phyloP scores from a whole-genome alignment of 2,888 invertebrate genomes.

The Ochlodes sylvanus region DNA sequence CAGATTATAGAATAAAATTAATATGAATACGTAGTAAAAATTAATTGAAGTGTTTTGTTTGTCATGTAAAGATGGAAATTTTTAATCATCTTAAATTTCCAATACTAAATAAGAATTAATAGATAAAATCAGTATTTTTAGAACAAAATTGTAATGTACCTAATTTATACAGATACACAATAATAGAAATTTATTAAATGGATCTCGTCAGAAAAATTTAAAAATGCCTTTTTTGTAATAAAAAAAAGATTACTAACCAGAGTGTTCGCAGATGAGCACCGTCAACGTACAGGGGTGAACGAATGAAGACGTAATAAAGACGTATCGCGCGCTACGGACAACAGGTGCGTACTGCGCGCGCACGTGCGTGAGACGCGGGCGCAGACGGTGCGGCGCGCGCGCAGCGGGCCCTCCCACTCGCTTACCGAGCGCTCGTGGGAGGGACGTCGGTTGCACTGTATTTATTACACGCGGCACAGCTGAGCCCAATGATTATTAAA shows the following conservation, averaged over 20 bases:
- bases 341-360: conserved; percentile 1
- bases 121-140: too few relatives aligned
- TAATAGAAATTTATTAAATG: too few relatives aligned
- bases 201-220: too few relatives aligned
- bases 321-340: conserved; percentile 9
- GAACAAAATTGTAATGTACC: too few relatives aligned
- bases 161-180: too few relatives aligned
- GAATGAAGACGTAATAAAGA: neutral
- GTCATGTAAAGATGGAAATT: neutral
- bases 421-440: conserved; percentile 10
- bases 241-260: conserved; percentile 19
- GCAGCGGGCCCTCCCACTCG: conserved; percentile 32
- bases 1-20: too few relatives aligned
- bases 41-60: neutral
- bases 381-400: conserved; percentile 40
- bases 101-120: too few relatives aligned
- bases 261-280: neutral
- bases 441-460: conserved; percentile 13
- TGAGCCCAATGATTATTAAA: neutral
- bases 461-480: neutral
- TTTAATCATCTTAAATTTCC: too few relatives aligned
- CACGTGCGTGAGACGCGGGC: conserved; percentile 36
- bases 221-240: neutral
- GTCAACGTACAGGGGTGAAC: conserved; percentile 11
- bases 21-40: neutral